Evolutionary conservation across 2,888 invertebrate genomes (phyloP), one percentile per base, ranked within the genome.

Genomic region (Himalopsyche anomala): DNA sequence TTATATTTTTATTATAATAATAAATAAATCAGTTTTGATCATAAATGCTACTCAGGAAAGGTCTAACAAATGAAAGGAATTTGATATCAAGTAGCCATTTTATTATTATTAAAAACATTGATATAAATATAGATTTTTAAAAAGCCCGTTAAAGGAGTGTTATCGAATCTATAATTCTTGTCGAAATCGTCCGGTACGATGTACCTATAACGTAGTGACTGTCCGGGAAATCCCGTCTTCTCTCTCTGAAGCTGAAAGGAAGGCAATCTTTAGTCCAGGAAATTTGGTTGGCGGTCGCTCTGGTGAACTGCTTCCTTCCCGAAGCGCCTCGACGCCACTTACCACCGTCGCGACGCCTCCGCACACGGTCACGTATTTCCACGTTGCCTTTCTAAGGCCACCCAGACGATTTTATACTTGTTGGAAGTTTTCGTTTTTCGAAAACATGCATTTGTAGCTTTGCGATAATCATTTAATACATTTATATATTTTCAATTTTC

Each of bases 241-340:
- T 83, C 28, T 42, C n/a, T 19, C 19, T n/a, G 82, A 62, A 28
- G 19, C 62, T 62, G 42, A 83, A 83, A 74, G 83, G 83, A 83
- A 85, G 69, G 85, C 82, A 83, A 85, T 85, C 85, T 83, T 85
- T 42, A 79, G 12, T 81, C 56, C 86, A 83, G 86, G 86, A 86
- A 86, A 83, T 86, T 83, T 83, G 83, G 81, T 83, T 83, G 86
- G 80, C 86, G 81, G 86, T 74, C 83, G 86, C 55, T 11, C 83
- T 62, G 80, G 42, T 80, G 79, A 86, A 86, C 82, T 81, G 82
- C 40, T 85, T 85, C 85, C 85, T 85, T 85, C 85, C 85, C 82
- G 55, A 79, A 19, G 74, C 82, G 82, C 74, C 82, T 69, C 81
- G 12, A 28, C 84, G 45, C 51, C 80, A 55, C 42, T 19, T 19